phyloP scores from a whole-genome alignment of 2,113 vertebrate genomes.

The Peucedramus taeniatus region DNA sequence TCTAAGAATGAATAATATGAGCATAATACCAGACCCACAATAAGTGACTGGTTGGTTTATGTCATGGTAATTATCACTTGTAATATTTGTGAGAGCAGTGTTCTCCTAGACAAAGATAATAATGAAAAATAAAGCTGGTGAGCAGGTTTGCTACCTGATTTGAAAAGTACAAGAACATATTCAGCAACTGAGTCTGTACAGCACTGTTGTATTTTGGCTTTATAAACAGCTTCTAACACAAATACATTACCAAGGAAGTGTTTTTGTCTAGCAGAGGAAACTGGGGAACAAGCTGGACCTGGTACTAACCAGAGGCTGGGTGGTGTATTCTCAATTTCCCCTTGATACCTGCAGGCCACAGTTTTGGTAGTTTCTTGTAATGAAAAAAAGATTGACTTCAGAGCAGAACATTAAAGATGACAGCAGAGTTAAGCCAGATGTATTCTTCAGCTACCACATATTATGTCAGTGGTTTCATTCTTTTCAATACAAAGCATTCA shows the following conservation, averaged over 20 bases:
- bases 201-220: not conserved
- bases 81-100: not conserved
- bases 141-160: not conserved
- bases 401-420: not conserved
- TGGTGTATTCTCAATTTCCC: not conserved
- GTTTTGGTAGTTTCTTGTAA: not conserved
- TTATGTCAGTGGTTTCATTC: not conserved
- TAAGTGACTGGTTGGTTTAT: not conserved
- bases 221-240: not conserved
- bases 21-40: not conserved
- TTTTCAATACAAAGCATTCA: not conserved
- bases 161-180: not conserved
- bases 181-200: not conserved
- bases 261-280: not conserved
- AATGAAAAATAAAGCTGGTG: not conserved
- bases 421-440: not conserved
- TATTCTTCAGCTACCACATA: not conserved
- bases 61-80: not conserved
- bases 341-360: not conserved
- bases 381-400: not conserved
- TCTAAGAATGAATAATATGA: not conserved
- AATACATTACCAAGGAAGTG: not conserved
- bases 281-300: not conserved
- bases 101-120: not conserved
- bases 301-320: not conserved